These are phyloP conservation scores for Falco punctatus DNA, from an alignment of 2,113 vertebrate genomes.

Conservation along the genomic window DNA sequence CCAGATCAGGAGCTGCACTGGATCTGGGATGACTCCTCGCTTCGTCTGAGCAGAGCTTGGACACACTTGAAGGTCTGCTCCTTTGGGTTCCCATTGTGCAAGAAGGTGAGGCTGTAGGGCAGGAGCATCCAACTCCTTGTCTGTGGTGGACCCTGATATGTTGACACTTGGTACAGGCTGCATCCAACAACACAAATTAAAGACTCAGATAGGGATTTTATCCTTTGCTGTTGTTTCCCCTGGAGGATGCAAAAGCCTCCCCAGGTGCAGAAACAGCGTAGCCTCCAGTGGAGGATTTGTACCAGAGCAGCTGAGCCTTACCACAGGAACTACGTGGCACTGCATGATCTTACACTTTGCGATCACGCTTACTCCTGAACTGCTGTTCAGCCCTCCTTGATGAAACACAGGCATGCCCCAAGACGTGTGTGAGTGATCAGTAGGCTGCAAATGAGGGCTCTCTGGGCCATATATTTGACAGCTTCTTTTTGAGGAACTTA, in stretches of 20 bases:
- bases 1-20: background rate
- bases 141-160: background rate
- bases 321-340: accelerated
- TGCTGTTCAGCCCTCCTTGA: background rate
- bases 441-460: background rate
- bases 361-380: background rate
- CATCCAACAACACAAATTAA: background rate
- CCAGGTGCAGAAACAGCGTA: background rate
- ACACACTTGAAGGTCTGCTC: background rate
- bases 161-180: background rate
- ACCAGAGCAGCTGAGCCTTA: background rate
- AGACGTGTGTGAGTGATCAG: background rate
- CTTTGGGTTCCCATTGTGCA: background rate
- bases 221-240: background rate
- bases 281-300: background rate
- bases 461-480: background rate
- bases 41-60: background rate
- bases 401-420: background rate
- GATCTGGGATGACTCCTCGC: background rate
- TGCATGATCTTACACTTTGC: background rate
- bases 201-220: background rate
- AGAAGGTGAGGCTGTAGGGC: background rate
- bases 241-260: background rate
- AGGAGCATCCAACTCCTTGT: background rate
- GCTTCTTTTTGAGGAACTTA: background rate